A percentile compares a stretch with the other conserved stretches of the same genome.
phyloP scores from a whole-genome alignment of 2,888 invertebrate genomes.

The Melinaea marsaeus region DNA sequence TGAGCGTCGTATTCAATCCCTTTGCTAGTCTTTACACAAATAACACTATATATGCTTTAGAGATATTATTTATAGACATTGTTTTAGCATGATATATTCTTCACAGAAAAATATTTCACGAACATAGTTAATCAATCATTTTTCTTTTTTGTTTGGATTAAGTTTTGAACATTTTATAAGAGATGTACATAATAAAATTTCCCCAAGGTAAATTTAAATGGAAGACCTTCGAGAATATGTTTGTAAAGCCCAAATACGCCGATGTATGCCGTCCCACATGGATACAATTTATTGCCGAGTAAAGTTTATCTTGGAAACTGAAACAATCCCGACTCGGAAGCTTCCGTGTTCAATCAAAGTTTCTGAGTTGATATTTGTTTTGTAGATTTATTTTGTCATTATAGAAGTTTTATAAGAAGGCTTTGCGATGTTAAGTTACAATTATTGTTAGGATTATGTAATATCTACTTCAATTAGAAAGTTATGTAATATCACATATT shows the following conservation, averaged over 20 bases:
- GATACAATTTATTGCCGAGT: slow-evolving; percentile 48
- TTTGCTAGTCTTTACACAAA: no score
- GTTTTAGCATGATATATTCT: no score
- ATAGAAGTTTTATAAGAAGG: slow-evolving; percentile 5
- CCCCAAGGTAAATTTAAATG: not conserved
- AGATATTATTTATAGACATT: no score
- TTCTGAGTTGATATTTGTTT: slow-evolving; percentile 30
- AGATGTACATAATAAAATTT: not conserved
- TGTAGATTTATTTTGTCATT: slow-evolving; percentile 22
- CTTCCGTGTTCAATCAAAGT: slow-evolving; percentile 32
- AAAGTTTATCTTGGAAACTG: slow-evolving; percentile 45
- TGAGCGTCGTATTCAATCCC: no score
- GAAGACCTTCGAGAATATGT: slow-evolving; percentile 7
- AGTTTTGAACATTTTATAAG: not conserved
- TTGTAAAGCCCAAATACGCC: slow-evolving; percentile 37
- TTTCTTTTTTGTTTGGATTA: not conserved
- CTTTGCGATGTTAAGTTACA: slow-evolving; percentile 1
- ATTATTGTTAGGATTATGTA: not conserved
- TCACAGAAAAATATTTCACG: no score
- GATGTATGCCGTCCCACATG: slow-evolving; percentile 33
- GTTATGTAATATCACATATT: not conserved
- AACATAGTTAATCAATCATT: no score
- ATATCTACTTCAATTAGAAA: not conserved
- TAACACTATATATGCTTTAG: no score
- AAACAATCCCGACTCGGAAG: slow-evolving; percentile 44